These are phyloP conservation scores for Hyperopisus bebe DNA, from an alignment of 2,113 vertebrate species.

Conservation along the genomic window DNA sequence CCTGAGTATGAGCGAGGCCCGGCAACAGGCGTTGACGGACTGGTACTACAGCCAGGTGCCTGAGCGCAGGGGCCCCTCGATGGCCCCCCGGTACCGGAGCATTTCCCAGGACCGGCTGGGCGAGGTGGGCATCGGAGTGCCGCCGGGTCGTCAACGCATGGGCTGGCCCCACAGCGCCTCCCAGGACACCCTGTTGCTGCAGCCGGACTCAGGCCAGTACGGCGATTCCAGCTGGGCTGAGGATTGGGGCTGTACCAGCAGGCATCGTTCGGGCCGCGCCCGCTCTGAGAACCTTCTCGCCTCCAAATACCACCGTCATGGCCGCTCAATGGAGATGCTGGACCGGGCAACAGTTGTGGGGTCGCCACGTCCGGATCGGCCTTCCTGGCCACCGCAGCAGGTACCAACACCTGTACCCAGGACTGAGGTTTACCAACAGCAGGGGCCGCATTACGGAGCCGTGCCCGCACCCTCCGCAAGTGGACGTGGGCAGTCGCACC, in stretches of 20 bases:
- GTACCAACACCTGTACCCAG: conserved; percentile 46
- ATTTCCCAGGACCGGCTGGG: conserved; percentile 86
- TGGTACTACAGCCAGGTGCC: conserved; percentile 83
- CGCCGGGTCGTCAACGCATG: conserved; percentile 43
- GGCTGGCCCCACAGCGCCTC: conserved; percentile 86
- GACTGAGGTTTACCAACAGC: conserved; percentile 46
- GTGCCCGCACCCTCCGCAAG: conserved; percentile 30
- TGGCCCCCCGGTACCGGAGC: conserved; percentile 79
- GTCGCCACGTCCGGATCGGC: conserved; percentile 59
- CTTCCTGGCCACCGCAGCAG: conserved; percentile 50
- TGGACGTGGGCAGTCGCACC: conserved; percentile 41
- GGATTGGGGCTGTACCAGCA: conserved; percentile 36
- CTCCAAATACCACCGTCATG: conserved; percentile 52
- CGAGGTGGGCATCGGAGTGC: conserved; percentile 35
- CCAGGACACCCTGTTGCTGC: conserved; percentile 79
- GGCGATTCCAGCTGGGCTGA: conserved; percentile 54
- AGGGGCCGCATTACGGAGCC: conserved; percentile 36
- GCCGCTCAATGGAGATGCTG: conserved; percentile 75
- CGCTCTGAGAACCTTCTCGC: conserved; percentile 77
- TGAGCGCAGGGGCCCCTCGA: conserved; percentile 60
- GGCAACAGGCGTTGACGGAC: conserved; percentile 80
- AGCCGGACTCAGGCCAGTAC: conserved; percentile 46
- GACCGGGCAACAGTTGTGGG: conserved; percentile 60
- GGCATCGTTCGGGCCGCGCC: conserved; percentile 50
- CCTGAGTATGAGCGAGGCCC: conserved; percentile 44